These are phyloP conservation scores for Marisa cornuarietis DNA, from an alignment of 1,140 invertebrate genomes.

Conservation along the genomic window DNA sequence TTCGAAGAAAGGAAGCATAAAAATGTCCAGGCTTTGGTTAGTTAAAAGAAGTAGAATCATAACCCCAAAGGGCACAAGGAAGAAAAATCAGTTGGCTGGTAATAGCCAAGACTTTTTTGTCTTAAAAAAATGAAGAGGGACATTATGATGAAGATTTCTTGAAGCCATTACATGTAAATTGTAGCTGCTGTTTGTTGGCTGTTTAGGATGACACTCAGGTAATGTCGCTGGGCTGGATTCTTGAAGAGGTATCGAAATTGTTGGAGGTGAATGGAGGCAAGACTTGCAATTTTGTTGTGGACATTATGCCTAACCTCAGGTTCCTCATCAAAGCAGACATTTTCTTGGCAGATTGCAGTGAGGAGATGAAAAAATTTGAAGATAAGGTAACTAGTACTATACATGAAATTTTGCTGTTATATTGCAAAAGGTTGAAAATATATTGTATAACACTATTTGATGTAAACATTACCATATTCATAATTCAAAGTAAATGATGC, in stretches of 20 bases:
- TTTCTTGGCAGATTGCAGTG: conserved; percentile 30
- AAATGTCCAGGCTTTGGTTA: no score
- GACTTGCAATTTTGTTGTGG: conserved; percentile 26
- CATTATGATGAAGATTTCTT: no score
- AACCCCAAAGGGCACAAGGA: no score
- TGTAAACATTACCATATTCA: background rate
- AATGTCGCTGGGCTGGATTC: conserved; percentile 33
- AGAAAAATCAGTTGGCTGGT: no score
- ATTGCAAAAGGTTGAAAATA: background rate
- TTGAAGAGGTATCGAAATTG: conserved; percentile 25
- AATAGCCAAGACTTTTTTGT: no score
- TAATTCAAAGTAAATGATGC: background rate
- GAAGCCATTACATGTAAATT: no score
- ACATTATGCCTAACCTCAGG: conserved; percentile 44
- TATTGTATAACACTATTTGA: background rate
- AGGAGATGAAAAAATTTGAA: conserved; percentile 37
- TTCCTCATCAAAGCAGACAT: conserved; percentile 34
- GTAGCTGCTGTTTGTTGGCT: background rate
- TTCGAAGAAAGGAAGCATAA: no score
- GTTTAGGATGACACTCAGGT: conserved; percentile 29
- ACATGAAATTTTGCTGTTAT: background rate
- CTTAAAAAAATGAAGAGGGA: no score
- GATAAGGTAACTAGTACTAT: conserved; percentile 22
- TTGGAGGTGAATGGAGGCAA: conserved; percentile 11
- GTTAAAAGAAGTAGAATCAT: no score